Base-by-base conservation (phyloP, 2,888 invertebrate genomes). In the Chalcis sispes region DNA sequence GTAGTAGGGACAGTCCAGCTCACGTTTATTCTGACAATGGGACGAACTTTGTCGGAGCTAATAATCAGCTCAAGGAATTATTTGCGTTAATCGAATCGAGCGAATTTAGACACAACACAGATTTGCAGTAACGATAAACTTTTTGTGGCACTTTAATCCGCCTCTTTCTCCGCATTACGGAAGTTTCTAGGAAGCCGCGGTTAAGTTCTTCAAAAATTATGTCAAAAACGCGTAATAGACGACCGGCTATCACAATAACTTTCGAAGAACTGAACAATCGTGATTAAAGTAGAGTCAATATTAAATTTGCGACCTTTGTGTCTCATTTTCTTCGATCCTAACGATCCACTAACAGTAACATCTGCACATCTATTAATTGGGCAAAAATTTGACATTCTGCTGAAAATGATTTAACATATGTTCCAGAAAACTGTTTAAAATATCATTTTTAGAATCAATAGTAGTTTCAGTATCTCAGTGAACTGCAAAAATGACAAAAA, bases 361-460 rank as follows among this genome's bases (percentile, higher is more conserved):
- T 25, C 64, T 27, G 64, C 64, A 5, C 46, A 64, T 64, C 27
- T 48, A n/a, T n/a, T 64, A 3, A 27, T 48, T 4, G n/a, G 64
- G 5, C 10, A 10, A 7, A 36, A 36, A 36, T 10, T 36, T 36
- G 10, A 4, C 5, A 36, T 36, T 36, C 10, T 36, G 10, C 36
- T 10, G 4, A 10, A 36, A 10, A 36, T 7, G 10, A 36, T 36
- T 10, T 36, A 7, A 4, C 18, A 10, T 46, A 5, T 13, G 46
- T 46, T 46, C 46, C 46, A 13, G 46, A 46, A 13, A 46, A 46
- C n/a, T 2, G 13, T 2, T 15, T 46, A 15, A 2, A 5, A 15
- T 10, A 46, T 10, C 8, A 46, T 36, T 36, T 36, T 36, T 36
- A 10, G 36, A 36, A 36, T 4, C 36, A 10, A 7, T 36, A 10